A percentile compares a stretch with the other conserved stretches of the same genome.
These are phyloP conservation scores for Oeneis ivallda DNA, from an alignment of 2,888 invertebrate genomes.

Conservation along the genomic window DNA sequence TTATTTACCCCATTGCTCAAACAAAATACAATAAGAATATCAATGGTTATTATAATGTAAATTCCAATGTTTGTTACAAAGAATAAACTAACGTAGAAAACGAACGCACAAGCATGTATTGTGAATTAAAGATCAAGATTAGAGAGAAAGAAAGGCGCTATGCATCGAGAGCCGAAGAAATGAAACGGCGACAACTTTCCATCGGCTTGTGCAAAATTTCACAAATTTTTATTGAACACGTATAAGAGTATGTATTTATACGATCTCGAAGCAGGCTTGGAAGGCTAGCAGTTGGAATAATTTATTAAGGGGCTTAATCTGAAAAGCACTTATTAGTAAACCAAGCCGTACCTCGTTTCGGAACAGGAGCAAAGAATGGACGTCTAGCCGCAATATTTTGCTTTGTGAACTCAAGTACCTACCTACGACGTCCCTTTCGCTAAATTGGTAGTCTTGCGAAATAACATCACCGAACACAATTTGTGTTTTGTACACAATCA, in stretches of 20 bases:
- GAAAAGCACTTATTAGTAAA: too few species aligned
- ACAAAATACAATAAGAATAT: background rate
- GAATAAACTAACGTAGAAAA: conserved; percentile 27
- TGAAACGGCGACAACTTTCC: conserved; percentile 37
- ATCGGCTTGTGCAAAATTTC: conserved; percentile 33
- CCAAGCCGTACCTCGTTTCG: conserved; percentile 29
- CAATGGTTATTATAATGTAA: background rate
- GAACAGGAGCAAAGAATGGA: conserved; percentile 69
- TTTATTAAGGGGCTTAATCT: too few species aligned
- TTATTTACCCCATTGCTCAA: background rate
- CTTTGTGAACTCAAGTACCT: conserved; percentile 54
- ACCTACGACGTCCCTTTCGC: conserved; percentile 56
- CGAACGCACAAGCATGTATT: conserved; percentile 32
- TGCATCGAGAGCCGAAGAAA: conserved; percentile 39
- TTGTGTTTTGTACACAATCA: conserved; percentile 61
- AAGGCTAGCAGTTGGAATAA: background rate
- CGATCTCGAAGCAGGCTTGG: background rate
- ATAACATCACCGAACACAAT: conserved; percentile 69
- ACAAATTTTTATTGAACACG: conserved; percentile 26
- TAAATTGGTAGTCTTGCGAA: conserved; percentile 78
- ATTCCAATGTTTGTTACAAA: conserved; percentile 22
- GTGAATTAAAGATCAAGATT: conserved; percentile 37
- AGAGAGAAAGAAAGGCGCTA: conserved; percentile 39
- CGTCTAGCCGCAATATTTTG: conserved; percentile 63
- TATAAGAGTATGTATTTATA: background rate